Conservation (phyloP, 2,888 invertebrate genomes). For the Drosophila greeni region DNA sequence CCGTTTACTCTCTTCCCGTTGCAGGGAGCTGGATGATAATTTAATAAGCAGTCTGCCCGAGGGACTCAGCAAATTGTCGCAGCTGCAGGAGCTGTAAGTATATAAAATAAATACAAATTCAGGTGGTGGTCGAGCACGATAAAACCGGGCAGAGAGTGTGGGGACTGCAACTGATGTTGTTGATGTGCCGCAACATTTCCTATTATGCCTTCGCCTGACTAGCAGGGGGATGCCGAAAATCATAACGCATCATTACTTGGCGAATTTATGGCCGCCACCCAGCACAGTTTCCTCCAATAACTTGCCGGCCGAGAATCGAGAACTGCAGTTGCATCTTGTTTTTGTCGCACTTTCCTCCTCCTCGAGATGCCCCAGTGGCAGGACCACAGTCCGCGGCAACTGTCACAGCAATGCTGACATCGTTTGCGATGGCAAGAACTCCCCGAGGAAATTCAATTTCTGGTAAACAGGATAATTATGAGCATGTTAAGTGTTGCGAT, state of each 20-base stretch:
- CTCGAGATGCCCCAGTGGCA: conserved; percentile 45
- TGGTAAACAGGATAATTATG: conserved; percentile 75
- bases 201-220: conserved; percentile 49
- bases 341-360: conserved; percentile 29
- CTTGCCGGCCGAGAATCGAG: conserved; percentile 19
- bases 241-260: conserved; percentile 75
- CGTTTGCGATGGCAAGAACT: conserved; percentile 45
- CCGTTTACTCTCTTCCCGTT: conserved; percentile 65
- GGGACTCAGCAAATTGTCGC: conserved; percentile 86
- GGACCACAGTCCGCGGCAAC: conserved; percentile 49
- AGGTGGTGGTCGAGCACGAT: conserved; percentile 60
- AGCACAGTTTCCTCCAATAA: conserved; percentile 13
- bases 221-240: conserved; percentile 70
- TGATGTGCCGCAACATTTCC: conserved; percentile 56
- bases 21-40: conserved; percentile 88
- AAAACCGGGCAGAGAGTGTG: background rate
- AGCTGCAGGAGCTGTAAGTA: conserved; percentile 93
- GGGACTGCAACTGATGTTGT: conserved; percentile 31
- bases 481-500: conserved; percentile 75
- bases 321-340: conserved; percentile 51
- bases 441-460: conserved; percentile 74
- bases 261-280: conserved; percentile 65
- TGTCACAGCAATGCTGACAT: conserved; percentile 65
- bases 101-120: conserved; percentile 24
- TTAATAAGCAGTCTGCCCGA: conserved; percentile 86